Base-by-base conservation (phyloP, 2,113 vertebrate genomes). In the Ctenomys sociabilis region DNA sequence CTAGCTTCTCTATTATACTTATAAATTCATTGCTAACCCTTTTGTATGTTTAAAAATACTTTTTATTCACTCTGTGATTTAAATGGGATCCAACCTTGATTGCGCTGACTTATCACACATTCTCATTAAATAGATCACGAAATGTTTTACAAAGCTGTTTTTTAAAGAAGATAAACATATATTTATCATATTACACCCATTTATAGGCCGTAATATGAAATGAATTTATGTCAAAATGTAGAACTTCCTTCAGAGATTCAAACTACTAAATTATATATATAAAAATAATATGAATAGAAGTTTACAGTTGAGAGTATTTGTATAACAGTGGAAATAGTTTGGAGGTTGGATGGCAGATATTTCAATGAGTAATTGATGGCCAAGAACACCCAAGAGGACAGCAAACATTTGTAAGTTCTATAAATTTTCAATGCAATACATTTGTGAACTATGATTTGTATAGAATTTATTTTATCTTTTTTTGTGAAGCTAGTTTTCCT, bases 201-300 rank as follows among this genome's bases (percentile, higher is more conserved):
- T 64, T 70, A 64, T 57, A 57, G 83, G 3, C 52, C 66, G 6
- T 91, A 87, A 19, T 12, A 90, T 78, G 1, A 10, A 37, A 87
- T 82, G 12, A 66, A 90, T 26, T 77, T 92, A 21, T 40, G 90
- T 21, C 14, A 49, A 93, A 61, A 83, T 49, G 9, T 37, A 22
- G 9, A 70, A 68, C 52, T 85, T 28, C 16, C 6, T 77, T 91
- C 61, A 90, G 85, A 96, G 52, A 91, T 57, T 90, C 68, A 87
- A 91, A 63, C 24, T 77, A 45, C 13, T 30, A 45, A 77, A 17
- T 28, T 49, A 77, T 77, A 30, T 26, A 49, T 77, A 28, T 43
- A 45, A 75, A 75, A 26, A 26, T 43, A 75, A 12, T 28, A 6
- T 30, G 12, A 5, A 75, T 45, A 45, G 57, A 73, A 16, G 52